These are phyloP conservation scores for Eulemur mongoz DNA, from an alignment of 2,797 vertebrate genomes.

Conservation along the genomic window DNA sequence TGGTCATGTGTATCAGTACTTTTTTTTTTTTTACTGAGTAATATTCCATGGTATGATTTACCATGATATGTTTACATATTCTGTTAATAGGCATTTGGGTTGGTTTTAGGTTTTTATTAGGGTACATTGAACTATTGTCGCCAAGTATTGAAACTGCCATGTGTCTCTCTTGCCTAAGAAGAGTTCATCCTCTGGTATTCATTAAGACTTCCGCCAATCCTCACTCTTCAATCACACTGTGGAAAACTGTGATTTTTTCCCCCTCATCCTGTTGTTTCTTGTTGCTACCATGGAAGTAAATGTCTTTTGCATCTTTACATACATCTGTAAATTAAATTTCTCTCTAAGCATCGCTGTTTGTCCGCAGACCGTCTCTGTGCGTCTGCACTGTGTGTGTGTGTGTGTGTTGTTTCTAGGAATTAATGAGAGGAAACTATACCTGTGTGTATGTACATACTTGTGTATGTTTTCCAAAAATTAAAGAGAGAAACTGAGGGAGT, in stretches of 20 bases:
- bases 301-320: not conserved
- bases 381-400: not conserved
- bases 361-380: not conserved
- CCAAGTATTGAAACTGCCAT: not conserved
- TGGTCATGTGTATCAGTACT: not conserved
- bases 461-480: not conserved
- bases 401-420: not conserved
- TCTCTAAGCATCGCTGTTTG: not conserved
- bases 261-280: not conserved
- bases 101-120: not conserved
- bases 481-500: not conserved
- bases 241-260: not conserved
- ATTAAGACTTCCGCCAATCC: not conserved
- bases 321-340: not conserved
- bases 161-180: not conserved
- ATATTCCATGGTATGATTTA: not conserved
- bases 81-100: not conserved
- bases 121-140: not conserved
- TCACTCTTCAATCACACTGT: rapidly evolving
- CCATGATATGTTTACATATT: not conserved
- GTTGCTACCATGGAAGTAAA: not conserved
- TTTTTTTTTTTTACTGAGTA: not conserved
- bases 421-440: not conserved
- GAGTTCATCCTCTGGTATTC: not conserved
- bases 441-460: not conserved